Percentiles rank a stretch among this genome's conserved stretches.
These are phyloP conservation scores for Monomorium pharaonis DNA, from an alignment of 1,140 invertebrate species.

Conservation along the genomic window DNA sequence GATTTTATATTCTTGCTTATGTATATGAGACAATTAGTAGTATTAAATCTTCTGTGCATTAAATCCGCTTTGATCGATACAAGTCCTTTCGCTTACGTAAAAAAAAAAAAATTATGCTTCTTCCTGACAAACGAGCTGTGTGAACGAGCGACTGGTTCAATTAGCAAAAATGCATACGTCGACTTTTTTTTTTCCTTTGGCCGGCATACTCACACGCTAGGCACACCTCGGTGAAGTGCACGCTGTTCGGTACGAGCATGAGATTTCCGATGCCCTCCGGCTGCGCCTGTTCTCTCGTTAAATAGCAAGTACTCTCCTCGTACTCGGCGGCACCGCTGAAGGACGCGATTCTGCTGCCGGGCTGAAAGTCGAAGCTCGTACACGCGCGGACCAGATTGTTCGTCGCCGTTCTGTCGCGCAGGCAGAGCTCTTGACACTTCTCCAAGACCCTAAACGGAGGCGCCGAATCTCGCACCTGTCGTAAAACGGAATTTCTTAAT, in stretches of 20 bases:
- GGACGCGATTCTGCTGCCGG: constrained; percentile 92
- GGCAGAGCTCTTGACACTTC: constrained; percentile 94
- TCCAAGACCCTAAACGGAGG: constrained; percentile 94
- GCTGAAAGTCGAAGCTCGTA: constrained; percentile 95
- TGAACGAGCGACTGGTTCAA: background rate
- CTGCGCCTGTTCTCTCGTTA: constrained; percentile 92
- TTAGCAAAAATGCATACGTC: background rate
- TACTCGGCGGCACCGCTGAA: constrained; percentile 93
- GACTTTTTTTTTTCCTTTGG: background rate
- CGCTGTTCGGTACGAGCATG: constrained; percentile 93
- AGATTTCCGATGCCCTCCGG: constrained; percentile 94
- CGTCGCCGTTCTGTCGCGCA: constrained; percentile 91
- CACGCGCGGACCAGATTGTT: constrained; percentile 93
- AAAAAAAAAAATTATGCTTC: background rate
- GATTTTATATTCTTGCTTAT: too few relatives aligned
- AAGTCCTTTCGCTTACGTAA: too few relatives aligned
- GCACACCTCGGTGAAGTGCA: constrained; percentile 96
- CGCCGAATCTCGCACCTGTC: constrained; percentile 90
- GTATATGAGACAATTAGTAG: too few relatives aligned
- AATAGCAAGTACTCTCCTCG: constrained; percentile 95
- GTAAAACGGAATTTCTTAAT: background rate
- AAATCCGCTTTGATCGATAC: too few relatives aligned
- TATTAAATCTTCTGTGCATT: too few relatives aligned
- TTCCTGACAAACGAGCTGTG: too few relatives aligned
- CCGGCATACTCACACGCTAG: constrained; percentile 91